Evolutionary conservation across 2,888 invertebrate species (phyloP).

Genomic region (Neocrepidodera transversa): DNA sequence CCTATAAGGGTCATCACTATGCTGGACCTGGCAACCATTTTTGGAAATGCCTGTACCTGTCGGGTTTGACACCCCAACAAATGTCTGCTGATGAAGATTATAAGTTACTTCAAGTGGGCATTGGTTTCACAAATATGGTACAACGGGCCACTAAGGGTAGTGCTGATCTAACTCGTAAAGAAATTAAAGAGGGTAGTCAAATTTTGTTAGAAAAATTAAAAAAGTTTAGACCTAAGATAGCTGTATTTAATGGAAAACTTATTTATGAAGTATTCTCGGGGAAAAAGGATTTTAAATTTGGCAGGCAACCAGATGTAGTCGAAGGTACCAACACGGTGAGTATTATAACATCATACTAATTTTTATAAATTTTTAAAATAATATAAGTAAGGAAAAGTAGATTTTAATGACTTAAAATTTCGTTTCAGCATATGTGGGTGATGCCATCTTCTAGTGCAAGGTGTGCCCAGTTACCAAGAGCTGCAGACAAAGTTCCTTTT

Average conservation of each 20-base stretch:
- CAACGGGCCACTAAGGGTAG: conserved; percentile 94
- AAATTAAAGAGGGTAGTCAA: conserved; percentile 92
- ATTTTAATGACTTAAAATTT: conserved; percentile 7
- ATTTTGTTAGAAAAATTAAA: conserved; percentile 88
- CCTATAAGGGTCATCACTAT: conserved; percentile 98
- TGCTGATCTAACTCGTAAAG: conserved; percentile 91
- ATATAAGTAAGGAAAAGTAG: conserved; percentile 9
- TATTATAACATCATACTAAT: conserved; percentile 1
- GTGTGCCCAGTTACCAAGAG: conserved; percentile 96
- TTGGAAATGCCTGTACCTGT: conserved; percentile 96
- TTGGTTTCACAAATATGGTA: conserved; percentile 99
- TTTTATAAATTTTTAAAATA: background rate
- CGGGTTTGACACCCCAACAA: conserved; percentile 92
- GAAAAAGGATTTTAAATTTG: conserved; percentile 96
- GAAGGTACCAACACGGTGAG: conserved; percentile 94
- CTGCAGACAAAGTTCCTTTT: conserved; percentile 97
- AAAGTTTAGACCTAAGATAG: conserved; percentile 93
- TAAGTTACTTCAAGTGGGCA: conserved; percentile 90
- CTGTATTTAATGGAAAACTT: conserved; percentile 98
- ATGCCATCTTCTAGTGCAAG: conserved; percentile 98
- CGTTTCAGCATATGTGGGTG: conserved; percentile 92
- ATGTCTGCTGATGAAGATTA: conserved; percentile 97
- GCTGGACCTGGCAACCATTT: conserved; percentile 99
- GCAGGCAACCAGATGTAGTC: conserved; percentile 91
- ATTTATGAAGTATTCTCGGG: conserved; percentile 98